Evolutionary conservation across 1,140 invertebrate genomes (phyloP).

Genomic region (Leptinotarsa texana): DNA sequence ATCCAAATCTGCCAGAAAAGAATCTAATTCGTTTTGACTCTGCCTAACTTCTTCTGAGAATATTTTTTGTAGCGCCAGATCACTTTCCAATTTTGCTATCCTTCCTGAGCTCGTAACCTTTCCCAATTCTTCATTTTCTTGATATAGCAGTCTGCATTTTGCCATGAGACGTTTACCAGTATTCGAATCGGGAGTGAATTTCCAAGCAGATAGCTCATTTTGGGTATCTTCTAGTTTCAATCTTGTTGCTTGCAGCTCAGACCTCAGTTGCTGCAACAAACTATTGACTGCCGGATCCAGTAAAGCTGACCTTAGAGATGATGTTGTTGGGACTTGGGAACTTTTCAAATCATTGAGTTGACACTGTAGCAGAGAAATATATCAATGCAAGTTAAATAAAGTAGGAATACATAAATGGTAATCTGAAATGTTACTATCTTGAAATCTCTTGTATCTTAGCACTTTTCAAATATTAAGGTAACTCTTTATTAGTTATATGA

Average conservation of each 20-base stretch:
- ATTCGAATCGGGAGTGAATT: slow-evolving; percentile 97
- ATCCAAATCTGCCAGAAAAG: slow-evolving; percentile 93
- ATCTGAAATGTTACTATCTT: no score
- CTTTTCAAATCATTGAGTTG: slow-evolving; percentile 91
- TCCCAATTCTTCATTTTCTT: slow-evolving; percentile 97
- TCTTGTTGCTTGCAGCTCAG: slow-evolving; percentile 87
- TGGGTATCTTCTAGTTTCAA: slow-evolving; percentile 94
- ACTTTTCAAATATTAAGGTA: no score
- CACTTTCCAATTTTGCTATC: slow-evolving; percentile 93
- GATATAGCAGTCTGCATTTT: slow-evolving; percentile 93
- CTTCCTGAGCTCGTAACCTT: slow-evolving; percentile 93
- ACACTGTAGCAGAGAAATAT: slow-evolving; percentile 64
- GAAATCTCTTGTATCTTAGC: no score
- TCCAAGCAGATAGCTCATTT: slow-evolving; percentile 97
- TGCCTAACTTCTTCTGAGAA: slow-evolving; percentile 97
- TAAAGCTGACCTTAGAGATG: slow-evolving; percentile 78
- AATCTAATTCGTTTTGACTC: slow-evolving; percentile 94
- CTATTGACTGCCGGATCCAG: slow-evolving; percentile 96
- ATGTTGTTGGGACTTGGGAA: slow-evolving; percentile 76
- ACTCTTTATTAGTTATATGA: no score
- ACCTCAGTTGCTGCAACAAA: slow-evolving; percentile 87
- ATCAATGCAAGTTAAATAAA: not conserved
- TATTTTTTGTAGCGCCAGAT: slow-evolving; percentile 92
- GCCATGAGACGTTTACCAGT: slow-evolving; percentile 98
- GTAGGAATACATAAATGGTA: no score